Conservation (phyloP, 2,797 vertebrate genomes). For the Channa striata region DNA sequence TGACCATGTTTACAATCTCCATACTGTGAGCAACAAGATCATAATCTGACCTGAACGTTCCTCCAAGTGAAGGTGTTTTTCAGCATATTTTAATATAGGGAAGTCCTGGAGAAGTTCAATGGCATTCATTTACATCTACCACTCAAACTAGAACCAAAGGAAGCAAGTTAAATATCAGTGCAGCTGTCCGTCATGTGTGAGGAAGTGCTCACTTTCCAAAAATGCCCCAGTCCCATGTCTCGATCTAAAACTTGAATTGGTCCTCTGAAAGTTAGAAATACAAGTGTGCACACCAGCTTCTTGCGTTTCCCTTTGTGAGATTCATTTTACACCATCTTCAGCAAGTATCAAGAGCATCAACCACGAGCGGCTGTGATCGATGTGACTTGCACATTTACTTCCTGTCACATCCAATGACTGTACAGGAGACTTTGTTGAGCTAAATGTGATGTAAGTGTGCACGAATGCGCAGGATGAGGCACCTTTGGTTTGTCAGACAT, state of each 20-base stretch:
- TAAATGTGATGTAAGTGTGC: slow-evolving; percentile 41
- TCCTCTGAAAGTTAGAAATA: slow-evolving; percentile 6
- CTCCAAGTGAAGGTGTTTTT: no score
- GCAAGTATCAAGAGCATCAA: slow-evolving; percentile 8
- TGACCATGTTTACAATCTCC: no score
- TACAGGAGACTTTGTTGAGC: slow-evolving; percentile 29
- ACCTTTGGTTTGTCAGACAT: slow-evolving; percentile 31
- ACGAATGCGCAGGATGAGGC: slow-evolving; percentile 24
- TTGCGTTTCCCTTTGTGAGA: slow-evolving; percentile 10
- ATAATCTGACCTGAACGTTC: no score
- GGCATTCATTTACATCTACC: no score
- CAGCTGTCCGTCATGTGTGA: no score
- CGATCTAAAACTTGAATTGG: not conserved
- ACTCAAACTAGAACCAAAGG: no score
- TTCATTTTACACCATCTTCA: slow-evolving; percentile 40
- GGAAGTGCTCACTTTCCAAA: not conserved
- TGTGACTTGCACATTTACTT: slow-evolving; percentile 54
- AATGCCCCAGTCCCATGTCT: not conserved
- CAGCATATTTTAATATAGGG: no score
- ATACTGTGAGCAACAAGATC: no score
- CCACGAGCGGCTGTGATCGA: slow-evolving; percentile 15
- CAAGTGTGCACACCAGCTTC: not conserved
- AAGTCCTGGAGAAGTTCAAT: no score
- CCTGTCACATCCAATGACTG: slow-evolving; percentile 49
- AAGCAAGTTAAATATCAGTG: no score